Conservation (phyloP, 2,113 vertebrate species). For the Lagopus muta region DNA sequence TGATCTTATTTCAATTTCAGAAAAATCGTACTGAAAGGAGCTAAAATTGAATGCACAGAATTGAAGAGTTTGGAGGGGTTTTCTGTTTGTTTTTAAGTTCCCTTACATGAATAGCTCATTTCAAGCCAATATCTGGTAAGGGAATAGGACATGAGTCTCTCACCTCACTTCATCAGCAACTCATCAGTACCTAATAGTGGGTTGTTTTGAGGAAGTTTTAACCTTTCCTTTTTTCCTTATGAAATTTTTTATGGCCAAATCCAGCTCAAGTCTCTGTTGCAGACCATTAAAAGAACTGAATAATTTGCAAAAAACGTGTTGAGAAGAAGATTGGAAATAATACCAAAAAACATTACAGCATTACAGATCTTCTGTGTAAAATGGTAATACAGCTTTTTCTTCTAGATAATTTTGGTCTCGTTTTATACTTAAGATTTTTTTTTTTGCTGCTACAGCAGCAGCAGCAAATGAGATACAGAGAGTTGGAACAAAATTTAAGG, state of each 20-base stretch:
- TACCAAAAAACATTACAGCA: not conserved
- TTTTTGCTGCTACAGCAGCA: too few relatives aligned
- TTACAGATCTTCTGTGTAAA: not conserved
- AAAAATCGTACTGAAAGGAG: not conserved
- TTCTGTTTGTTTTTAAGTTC: not conserved
- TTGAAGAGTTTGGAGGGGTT: not conserved
- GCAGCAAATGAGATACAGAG: not conserved
- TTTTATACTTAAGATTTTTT: not conserved
- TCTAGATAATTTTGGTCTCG: not conserved
- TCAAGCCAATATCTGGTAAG: not conserved
- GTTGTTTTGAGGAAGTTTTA: slow-evolving; percentile 19
- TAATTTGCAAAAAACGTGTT: slow-evolving; percentile 2
- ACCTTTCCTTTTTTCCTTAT: not conserved
- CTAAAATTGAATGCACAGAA: not conserved
- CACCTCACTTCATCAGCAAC: not conserved
- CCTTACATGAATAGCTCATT: not conserved
- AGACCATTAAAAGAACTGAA: not conserved
- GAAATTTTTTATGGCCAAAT: not conserved
- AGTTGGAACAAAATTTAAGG: slow-evolving; percentile 16
- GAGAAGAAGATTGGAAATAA: not conserved
- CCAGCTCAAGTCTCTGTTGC: not conserved
- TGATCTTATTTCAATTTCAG: not conserved
- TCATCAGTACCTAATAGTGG: not conserved
- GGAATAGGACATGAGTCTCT: not conserved
- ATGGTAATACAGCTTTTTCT: not conserved